Percentiles rank a stretch among this genome's conserved stretches.
Conservation (phyloP, 2,797 vertebrate species). For the Lacerta viridis region DNA sequence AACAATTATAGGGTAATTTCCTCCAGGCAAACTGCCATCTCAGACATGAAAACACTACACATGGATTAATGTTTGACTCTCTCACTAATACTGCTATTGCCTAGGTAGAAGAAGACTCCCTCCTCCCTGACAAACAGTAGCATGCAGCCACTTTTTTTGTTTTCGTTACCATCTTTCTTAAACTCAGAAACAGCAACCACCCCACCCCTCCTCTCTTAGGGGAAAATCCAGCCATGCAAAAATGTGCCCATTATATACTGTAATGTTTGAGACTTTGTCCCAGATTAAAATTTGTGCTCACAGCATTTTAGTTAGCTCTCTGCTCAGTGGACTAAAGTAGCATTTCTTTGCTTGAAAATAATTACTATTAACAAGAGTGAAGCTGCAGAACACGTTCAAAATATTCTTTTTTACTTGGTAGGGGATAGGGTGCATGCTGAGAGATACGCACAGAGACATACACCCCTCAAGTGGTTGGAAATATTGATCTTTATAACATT, state of each 20-base stretch:
- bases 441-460: background rate
- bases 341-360: constrained; percentile 34
- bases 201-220: background rate
- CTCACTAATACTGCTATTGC: constrained; percentile 48
- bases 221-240: constrained; percentile 49
- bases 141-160: constrained; percentile 54
- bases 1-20: constrained; percentile 55
- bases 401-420: background rate
- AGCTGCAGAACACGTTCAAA: constrained; percentile 34
- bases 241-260: constrained; percentile 67
- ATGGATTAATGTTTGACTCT: constrained; percentile 49
- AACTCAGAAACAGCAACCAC: constrained; percentile 29
- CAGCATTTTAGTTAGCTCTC: constrained; percentile 60
- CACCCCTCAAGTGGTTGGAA: constrained; percentile 26
- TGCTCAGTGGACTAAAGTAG: constrained; percentile 53
- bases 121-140: constrained; percentile 33
- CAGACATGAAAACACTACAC: constrained; percentile 63
- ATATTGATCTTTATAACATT: constrained; percentile 46
- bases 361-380: constrained; percentile 39
- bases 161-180: constrained; percentile 42
- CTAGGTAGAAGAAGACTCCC: constrained; percentile 46
- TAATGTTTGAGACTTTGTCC: constrained; percentile 58
- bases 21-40: constrained; percentile 59
- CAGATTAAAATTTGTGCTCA: constrained; percentile 63
- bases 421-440: background rate